These are phyloP conservation scores for Prunella fulvescens DNA, from an alignment of 2,113 vertebrate genomes.

Conservation along the genomic window DNA sequence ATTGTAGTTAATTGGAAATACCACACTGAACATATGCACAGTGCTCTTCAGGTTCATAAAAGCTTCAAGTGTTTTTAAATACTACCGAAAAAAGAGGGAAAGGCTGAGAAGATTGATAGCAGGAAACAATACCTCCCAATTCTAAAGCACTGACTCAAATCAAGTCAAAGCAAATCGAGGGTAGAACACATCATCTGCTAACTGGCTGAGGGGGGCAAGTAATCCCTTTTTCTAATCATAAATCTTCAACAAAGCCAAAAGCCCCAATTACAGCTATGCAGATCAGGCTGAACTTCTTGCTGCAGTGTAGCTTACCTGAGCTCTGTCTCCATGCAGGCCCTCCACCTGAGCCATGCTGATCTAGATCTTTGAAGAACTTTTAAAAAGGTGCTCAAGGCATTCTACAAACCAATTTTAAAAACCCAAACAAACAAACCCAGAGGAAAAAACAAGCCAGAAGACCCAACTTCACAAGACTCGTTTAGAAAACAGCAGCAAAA, in stretches of 20 bases:
- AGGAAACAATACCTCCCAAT: not conserved
- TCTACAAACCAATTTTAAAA: not conserved
- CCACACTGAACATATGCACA: not conserved
- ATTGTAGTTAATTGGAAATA: not conserved
- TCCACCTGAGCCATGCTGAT: not conserved
- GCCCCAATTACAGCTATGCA: fast-evolving
- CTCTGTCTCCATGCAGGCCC: not conserved
- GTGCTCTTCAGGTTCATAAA: constrained; percentile 1
- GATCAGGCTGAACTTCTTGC: not conserved
- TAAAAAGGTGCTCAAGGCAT: not conserved
- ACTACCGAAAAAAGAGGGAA: not conserved
- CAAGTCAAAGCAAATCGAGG: not conserved
- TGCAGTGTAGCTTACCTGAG: not conserved
- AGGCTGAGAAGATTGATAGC: not conserved
- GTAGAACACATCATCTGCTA: not conserved
- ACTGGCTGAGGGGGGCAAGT: not conserved
- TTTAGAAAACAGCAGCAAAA: not conserved
- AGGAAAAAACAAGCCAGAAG: not conserved
- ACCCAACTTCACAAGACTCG: not conserved
- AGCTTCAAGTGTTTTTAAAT: not conserved
- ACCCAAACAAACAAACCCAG: not conserved
- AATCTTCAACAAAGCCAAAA: not conserved
- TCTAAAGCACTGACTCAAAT: not conserved
- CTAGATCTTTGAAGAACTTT: not conserved
- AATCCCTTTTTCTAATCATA: not conserved